Base-by-base conservation (phyloP, 1,140 invertebrate genomes). In the Drosophila nannoptera region DNA sequence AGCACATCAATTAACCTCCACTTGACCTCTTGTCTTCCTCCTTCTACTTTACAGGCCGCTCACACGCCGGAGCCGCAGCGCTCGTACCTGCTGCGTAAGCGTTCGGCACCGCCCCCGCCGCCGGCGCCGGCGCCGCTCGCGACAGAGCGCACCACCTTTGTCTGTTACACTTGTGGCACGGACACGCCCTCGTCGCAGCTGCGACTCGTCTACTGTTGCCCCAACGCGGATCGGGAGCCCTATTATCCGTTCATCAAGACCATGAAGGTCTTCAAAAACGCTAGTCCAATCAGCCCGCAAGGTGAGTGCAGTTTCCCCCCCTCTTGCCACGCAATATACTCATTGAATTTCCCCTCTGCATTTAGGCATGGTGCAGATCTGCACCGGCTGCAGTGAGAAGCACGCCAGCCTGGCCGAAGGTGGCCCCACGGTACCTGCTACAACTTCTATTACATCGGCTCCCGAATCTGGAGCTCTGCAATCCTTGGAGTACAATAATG, bases 91-190 rank as follows among this genome's bases (percentile, higher is more conserved):
- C 90, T 97, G 55, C 92, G 95, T 46, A 96, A 95, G 89, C 91
- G 94, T 31, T 93, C 94, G 38, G 14, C 40, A 12, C 40, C 40
- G 40, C 91, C 93, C 9, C 92, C 92, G 4, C 22, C 22, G 22
- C 22, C 1, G 3, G 14, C 40, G 40, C 40, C n/a, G 40, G 91
- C 93, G 9, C 92, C 92, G 4, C 92, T 92, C 4, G 87, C 91
- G 6, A 89, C 92, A 29, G 94, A 94, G 76, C 91, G 92, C 2
- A 93, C 94, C 9, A 94, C 93, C 60, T 97, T 97, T 89, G 93
- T 97, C 32, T 97, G 96, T 90, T 97, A 96, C 89, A 96, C 95
- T 48, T 97, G 96, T 91, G 94, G 95, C 29, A 91, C 93, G 67
- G 93, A 95, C 87, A 94, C 94, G 87, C 93, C 94, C 62, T 94